Conservation (phyloP, 2,888 invertebrate genomes). For the Drosophila stalkeri region DNA sequence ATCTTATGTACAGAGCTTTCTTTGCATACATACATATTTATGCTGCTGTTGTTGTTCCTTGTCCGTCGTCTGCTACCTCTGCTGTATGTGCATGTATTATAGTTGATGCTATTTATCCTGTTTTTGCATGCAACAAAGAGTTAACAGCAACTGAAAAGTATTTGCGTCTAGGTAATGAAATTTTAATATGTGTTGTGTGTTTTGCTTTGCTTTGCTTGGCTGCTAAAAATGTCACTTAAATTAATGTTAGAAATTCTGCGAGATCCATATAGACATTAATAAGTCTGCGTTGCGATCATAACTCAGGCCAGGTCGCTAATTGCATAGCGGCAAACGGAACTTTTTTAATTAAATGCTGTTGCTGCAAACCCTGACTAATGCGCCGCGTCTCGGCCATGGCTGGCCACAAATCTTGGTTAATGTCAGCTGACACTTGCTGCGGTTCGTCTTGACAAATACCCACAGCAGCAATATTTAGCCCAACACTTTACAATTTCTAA, state of each 20-base stretch:
- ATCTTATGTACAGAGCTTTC: conserved; percentile 53
- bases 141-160: conserved; percentile 42
- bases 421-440: conserved; percentile 65
- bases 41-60: conserved; percentile 21
- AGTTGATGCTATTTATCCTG: conserved; percentile 69
- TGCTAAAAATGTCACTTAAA: conserved; percentile 5
- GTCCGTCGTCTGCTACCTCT: background rate
- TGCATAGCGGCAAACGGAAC: conserved; percentile 61
- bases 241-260: conserved; percentile 29
- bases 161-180: conserved; percentile 52
- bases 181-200: conserved; percentile 62
- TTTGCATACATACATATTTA: conserved; percentile 79
- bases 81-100: conserved; percentile 38
- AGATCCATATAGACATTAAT: conserved; percentile 46
- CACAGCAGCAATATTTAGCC: conserved; percentile 46
- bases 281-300: conserved; percentile 61
- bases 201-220: conserved; percentile 24
- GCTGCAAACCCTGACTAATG: conserved; percentile 66
- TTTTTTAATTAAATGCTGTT: conserved; percentile 77
- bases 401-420: conserved; percentile 80
- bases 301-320: conserved; percentile 60
- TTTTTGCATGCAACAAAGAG: conserved; percentile 70
- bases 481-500: conserved; percentile 74
- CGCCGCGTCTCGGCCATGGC: conserved; percentile 54
- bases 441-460: conserved; percentile 73